Evolutionary conservation across 2,797 vertebrate species (phyloP).

Genomic region (Tenualosa thibaudeaui): DNA sequence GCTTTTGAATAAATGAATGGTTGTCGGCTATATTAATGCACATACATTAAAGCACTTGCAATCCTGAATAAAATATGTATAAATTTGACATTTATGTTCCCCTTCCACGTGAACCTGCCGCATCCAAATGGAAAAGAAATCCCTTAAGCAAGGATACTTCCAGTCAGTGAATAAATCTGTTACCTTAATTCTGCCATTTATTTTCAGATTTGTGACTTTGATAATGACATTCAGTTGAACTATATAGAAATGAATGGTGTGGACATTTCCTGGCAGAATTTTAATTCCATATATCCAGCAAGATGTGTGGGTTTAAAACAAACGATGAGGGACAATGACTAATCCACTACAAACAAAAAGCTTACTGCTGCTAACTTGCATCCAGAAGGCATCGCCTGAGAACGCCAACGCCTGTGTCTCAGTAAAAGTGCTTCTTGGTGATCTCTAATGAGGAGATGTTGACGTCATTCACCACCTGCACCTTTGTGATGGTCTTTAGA

Average conservation of each 20-base stretch:
- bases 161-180: neutral
- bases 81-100: neutral
- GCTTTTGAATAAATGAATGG: neutral
- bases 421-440: constrained; percentile 62
- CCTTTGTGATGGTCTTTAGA: constrained; percentile 71
- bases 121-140: constrained; percentile 1
- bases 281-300: constrained; percentile 15
- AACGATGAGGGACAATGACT: constrained; percentile 34
- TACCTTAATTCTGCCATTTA: constrained; percentile 29
- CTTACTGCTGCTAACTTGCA: constrained; percentile 26
- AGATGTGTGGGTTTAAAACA: constrained; percentile 38
- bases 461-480: constrained; percentile 75
- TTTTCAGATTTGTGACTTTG: constrained; percentile 35
- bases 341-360: constrained; percentile 47
- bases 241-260: constrained; percentile 22
- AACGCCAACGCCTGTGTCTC: neutral
- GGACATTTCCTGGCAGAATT: constrained; percentile 12
- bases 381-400: constrained; percentile 19
- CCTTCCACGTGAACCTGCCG: neutral
- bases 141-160: neutral
- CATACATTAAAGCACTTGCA: neutral
- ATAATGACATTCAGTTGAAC: constrained; percentile 32
- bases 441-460: constrained; percentile 76
- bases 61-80: neutral
- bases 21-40: neutral